Evolutionary conservation across 2,797 vertebrate species (phyloP).

Genomic region (Rhodeus uyekii): DNA sequence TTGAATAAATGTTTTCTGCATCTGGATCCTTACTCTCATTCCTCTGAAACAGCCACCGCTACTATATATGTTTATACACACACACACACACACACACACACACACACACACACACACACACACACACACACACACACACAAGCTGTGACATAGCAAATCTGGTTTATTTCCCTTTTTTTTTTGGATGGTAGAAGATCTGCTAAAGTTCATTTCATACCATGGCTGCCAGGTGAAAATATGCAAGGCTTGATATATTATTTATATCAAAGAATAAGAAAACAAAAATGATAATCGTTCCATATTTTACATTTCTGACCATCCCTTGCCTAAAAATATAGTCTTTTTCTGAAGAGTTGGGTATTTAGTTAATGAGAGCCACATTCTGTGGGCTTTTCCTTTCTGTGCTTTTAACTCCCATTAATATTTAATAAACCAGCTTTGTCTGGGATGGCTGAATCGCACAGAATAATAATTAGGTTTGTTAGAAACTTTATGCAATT

Average conservation of each 20-base stretch:
- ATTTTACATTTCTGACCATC: not conserved
- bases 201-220: too few species aligned
- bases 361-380: constrained; percentile 15
- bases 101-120: too few species aligned
- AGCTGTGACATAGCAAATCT: too few species aligned
- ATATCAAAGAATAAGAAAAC: not conserved
- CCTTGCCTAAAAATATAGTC: not conserved
- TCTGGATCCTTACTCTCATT: too few species aligned
- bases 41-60: too few species aligned
- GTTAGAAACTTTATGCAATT: constrained; percentile 1
- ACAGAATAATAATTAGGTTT: constrained; percentile 35
- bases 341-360: not conserved
- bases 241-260: not conserved
- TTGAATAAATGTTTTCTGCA: too few species aligned
- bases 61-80: too few species aligned
- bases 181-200: too few species aligned
- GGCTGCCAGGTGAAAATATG: not conserved
- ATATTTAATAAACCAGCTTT: constrained; percentile 44
- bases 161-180: too few species aligned
- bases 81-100: too few species aligned
- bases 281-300: not conserved
- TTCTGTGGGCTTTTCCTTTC: constrained; percentile 2
- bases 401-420: constrained; percentile 44
- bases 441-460: constrained; percentile 20
- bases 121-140: too few species aligned